Evolutionary conservation across 2,113 vertebrate genomes (phyloP), one percentile per base, ranked within the genome.

Genomic region (Oostethus manadensis): DNA sequence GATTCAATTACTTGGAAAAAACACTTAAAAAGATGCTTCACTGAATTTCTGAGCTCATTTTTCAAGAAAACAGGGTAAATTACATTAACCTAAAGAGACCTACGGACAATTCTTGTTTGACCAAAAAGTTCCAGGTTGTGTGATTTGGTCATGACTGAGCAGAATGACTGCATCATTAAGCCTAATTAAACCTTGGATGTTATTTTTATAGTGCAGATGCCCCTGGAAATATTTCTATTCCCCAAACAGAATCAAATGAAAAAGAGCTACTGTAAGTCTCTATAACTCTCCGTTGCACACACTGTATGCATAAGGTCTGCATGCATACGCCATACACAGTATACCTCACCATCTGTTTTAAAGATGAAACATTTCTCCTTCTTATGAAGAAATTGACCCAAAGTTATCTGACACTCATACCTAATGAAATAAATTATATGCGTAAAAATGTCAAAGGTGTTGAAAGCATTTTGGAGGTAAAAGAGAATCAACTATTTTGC

Each of bases 111-210:
- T 14, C 13, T 13, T 42, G 38, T 42, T 42, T 3, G 3, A 14
- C 38, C 21, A 56, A 68, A 69, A 51, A 46, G 20, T 18, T 47
- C 47, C 47, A 62, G 21, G 29, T 46, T 71, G 49, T 35, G 42
- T 56, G 54, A 54, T 45, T 9, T 59, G 15, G 23, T 20, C 17
- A 42, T 43, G 54, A 53, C 55, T 55, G 69, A 65, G 59, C 70
- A 58, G 42, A 48, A 76, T 68, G 73, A 78, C 68, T 73, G 69
- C 44, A 61, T 54, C 55, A 75, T 68, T 79, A 72, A 77, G 57
- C 62, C 62, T 70, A 59, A 76, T 74, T 74, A 73, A 66, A 64
- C 67, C 56, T 56, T 55, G 60, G 51, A 58, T 66, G 63, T 76
- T 72, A n/a, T 22, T 44, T 56, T 56, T 29, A 38, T 58, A 46